Base-by-base conservation (phyloP, 1,140 invertebrate genomes). In the Mylabris phalerata region DNA sequence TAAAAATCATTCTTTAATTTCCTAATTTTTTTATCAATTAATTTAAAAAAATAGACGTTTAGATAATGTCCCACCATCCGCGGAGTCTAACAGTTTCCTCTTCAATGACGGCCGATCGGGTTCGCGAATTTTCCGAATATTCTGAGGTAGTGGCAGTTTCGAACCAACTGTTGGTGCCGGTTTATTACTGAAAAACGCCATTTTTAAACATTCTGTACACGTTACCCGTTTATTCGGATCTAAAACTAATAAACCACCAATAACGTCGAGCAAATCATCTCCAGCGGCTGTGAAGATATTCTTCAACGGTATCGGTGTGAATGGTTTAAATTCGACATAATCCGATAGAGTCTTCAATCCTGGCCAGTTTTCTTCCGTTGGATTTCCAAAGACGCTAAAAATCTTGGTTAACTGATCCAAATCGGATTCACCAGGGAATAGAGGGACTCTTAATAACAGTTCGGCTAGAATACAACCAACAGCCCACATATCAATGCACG, bases 401-500 rank as follows among this genome's bases (percentile, higher is more conserved):
- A 98, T 99, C 72, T 87, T 90, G 0, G 90, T 90, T 1, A 99
- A 75, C 70, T 99, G 97, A 78, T 98, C 95, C 42, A 99, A 77
- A 77, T 99, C 97, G 6, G 93, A 92, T 67, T 98, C 95, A 27
- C 97, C 97, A 27, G 95, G 93, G 48, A 99, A 81, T 67, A 99
- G 92, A 2, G 98, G 96, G 9, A 89, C 85, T 66, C 96, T 78
- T 9, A 98, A 78, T 48, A 99, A 75, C 10, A 99, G 77, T 78
- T 99, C 98, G 1, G 94, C 97, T 59, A 99, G 72, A 71, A 99
- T 99, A 75, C 98, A 99, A 4, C 97, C 97, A 9, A 96, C 83
- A 10, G 97, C 95, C 97, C 97, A 99, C 79, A 98, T 96, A 71
- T 99, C 98, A n/a, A 99, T 88, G 4, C 92, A 93, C 50, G 88